Base-by-base conservation (phyloP, 2,113 vertebrate genomes). In the Sinocyclocheilus anophthalmus region DNA sequence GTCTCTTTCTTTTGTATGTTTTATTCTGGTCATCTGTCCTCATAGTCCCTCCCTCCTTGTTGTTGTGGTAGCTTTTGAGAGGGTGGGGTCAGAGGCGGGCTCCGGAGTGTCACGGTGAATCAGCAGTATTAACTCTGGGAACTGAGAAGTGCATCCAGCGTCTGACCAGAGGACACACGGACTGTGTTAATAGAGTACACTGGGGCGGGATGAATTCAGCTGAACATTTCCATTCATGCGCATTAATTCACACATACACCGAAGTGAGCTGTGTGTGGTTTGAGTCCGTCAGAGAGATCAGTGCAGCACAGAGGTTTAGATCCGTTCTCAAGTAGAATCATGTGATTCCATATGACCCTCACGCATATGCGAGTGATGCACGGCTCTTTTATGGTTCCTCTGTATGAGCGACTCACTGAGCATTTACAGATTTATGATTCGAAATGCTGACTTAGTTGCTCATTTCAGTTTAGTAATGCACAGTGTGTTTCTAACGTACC, bases 41-140 rank as follows among this genome's bases (percentile, higher is more conserved):
- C 80, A 9, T 55, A 10, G 26, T 3, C 20, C 22, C 5, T 18
- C 8, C 20, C 69, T 33, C 42, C 39, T 24, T 76, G 4, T 3
- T 16, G 50, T 85, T 20, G 26, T 24, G 8, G 77, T 13, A 7
- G 16, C 48, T 42, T 63, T 39, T 50, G 26, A 13, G 30, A n/a
- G 10, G 12, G 70, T 11, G 59, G 16, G 78, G 92, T 86, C 87
- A 45, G 88, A 92, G 76, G 67, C 42, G 14, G 86, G 83, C 48
- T 85, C 0, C 0, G 6, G 18, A 73, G 3, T 89, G 87, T 95
- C 94, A 94, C 13, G 42, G 84, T 95, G 95, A 95, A 84, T 95
- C 94, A 93, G 94, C 93, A 94, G 9, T 91, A 67, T 87, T 86
- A n/a, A 70, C 24, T 79, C 50, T 57, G 53, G 45, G 26, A 63